phyloP scores from a whole-genome alignment of 2,888 invertebrate species.

The Drosophila setosimentum region DNA sequence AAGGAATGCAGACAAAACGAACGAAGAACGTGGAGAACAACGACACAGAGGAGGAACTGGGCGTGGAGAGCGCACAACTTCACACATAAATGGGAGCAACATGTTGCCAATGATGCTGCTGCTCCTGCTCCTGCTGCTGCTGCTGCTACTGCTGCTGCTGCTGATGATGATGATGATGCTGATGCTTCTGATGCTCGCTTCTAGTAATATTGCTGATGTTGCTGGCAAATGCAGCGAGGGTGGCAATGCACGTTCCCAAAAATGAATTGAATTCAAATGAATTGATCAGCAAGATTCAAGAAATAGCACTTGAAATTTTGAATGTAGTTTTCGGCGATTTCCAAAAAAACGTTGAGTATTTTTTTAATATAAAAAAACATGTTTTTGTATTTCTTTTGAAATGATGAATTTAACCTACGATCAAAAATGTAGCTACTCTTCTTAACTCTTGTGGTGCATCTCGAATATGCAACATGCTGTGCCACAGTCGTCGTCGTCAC shows the following conservation, averaged over 20 bases:
- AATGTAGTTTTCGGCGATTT: background rate
- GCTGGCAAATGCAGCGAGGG: constrained; percentile 41
- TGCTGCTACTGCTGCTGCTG: background rate
- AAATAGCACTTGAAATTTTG: background rate
- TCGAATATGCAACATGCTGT: constrained; percentile 66
- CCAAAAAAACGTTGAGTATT: background rate
- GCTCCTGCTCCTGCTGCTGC: constrained; percentile 17
- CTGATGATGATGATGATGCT: constrained; percentile 52
- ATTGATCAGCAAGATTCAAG: background rate
- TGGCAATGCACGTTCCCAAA: constrained; percentile 5
- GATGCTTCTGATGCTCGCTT: constrained; percentile 42
- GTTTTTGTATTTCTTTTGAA: background rate
- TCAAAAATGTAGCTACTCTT: background rate
- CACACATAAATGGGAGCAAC: constrained; percentile 80
- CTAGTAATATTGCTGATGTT: constrained; percentile 26
- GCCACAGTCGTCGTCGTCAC: constrained; percentile 34
- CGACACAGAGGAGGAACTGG: constrained; percentile 59
- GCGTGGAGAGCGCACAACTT: constrained; percentile 65
- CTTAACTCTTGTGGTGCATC: constrained; percentile 24
- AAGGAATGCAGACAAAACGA: constrained; percentile 66
- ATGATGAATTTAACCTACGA: background rate
- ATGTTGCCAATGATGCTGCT: constrained; percentile 61
- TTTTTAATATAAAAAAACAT: background rate
- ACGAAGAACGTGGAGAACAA: constrained; percentile 34
- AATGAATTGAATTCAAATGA: background rate